Percentiles rank a stretch among this genome's conserved stretches.
Evolutionary conservation across 2,113 vertebrate genomes (phyloP).

Genomic region (Elgaria multicarinata): DNA sequence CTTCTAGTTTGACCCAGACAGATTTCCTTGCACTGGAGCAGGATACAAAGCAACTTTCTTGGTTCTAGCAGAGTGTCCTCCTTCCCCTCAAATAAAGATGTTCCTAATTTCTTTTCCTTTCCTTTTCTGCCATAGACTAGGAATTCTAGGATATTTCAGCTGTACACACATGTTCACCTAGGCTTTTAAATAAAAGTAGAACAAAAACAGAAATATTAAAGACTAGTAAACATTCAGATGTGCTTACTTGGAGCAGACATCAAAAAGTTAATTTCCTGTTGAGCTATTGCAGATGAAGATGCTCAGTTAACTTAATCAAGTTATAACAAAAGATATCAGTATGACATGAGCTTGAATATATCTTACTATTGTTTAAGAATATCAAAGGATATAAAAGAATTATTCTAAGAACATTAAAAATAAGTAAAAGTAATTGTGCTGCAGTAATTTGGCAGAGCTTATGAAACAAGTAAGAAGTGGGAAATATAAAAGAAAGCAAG

Average conservation of each 20-base stretch:
- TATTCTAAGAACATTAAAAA: constrained; percentile 40
- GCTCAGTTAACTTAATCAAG: constrained; percentile 19
- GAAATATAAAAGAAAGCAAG: constrained; percentile 7
- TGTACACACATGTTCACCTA: not conserved
- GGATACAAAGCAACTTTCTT: not conserved
- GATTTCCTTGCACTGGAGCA: not conserved
- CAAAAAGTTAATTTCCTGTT: constrained; percentile 21
- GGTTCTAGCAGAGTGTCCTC: not conserved
- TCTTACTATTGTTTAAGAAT: constrained; percentile 46
- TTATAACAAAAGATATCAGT: not conserved
- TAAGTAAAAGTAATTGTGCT: constrained; percentile 22
- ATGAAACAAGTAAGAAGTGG: not conserved
- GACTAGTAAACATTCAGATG: constrained; percentile 1
- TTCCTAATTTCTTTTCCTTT: constrained; percentile 16
- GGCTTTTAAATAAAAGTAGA: constrained; percentile 1
- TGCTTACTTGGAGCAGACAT: constrained; percentile 3
- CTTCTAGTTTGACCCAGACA: not conserved
- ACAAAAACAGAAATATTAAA: not conserved
- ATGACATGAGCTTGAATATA: constrained; percentile 4
- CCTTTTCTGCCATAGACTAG: not conserved
- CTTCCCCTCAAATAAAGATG: not conserved
- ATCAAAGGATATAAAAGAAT: constrained; percentile 19
- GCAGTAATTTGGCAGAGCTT: constrained; percentile 32
- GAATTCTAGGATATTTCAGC: not conserved
- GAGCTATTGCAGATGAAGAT: constrained; percentile 19